Evolutionary conservation across 2,888 invertebrate species (phyloP).

Genomic region (Dicranocentrus wangi): DNA sequence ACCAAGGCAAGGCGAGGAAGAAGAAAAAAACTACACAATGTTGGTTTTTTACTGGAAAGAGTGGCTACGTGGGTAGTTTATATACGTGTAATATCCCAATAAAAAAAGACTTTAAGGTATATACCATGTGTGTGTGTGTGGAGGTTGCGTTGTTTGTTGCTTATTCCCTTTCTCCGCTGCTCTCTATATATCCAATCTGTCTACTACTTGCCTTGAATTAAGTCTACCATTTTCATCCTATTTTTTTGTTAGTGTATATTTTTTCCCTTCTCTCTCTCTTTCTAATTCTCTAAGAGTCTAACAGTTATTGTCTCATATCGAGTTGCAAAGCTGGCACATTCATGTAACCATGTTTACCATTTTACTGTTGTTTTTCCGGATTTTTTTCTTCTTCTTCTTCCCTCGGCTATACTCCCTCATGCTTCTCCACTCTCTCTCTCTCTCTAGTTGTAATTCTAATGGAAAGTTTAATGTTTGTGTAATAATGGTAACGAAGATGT

Average conservation of each 20-base stretch:
- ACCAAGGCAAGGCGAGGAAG: too few relatives aligned
- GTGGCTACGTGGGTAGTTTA: background rate
- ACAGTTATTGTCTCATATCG: slow-evolving; percentile 11
- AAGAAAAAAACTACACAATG: background rate
- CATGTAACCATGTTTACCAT: slow-evolving; percentile 1
- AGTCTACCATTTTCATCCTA: slow-evolving; percentile 15
- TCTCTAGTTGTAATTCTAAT: slow-evolving; percentile 19
- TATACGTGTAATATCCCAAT: background rate
- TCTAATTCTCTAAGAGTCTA: background rate
- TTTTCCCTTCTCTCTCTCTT: background rate
- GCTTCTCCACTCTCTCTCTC: background rate
- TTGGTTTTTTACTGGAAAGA: background rate
- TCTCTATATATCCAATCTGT: slow-evolving; percentile 16
- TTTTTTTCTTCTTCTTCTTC: background rate
- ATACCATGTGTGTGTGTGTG: too few relatives aligned
- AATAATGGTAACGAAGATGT: background rate
- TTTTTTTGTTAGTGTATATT: background rate
- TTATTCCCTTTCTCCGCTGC: background rate
- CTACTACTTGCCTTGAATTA: slow-evolving; percentile 22
- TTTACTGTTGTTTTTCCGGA: background rate
- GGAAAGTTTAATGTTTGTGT: slow-evolving; percentile 22
- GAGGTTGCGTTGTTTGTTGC: too few relatives aligned
- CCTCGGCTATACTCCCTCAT: background rate
- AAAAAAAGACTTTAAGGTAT: too few relatives aligned
- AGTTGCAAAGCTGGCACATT: background rate